phyloP scores from a whole-genome alignment of 2,888 invertebrate species.

The Orthosia incerta region DNA sequence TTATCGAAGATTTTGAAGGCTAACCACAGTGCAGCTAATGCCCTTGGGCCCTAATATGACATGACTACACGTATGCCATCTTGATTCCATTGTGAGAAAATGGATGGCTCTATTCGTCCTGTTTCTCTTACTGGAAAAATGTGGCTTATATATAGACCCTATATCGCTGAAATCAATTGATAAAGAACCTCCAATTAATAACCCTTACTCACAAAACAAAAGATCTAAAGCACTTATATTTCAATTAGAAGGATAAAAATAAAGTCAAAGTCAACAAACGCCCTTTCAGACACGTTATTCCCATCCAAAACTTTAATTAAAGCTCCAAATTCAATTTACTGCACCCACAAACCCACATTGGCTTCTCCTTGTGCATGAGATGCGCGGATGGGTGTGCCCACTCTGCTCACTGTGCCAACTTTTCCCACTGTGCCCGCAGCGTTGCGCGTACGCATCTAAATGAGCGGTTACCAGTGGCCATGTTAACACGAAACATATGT shows the following conservation, averaged over 20 bases:
- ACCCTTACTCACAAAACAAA: not conserved
- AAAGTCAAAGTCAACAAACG: not conserved
- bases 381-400: constrained; percentile 37
- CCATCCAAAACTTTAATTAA: constrained; percentile 7
- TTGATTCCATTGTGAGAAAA: not conserved
- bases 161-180: not conserved
- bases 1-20: not conserved
- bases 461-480: constrained; percentile 37
- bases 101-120: not conserved
- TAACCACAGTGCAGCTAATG: too few relatives aligned
- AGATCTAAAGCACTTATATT: not conserved
- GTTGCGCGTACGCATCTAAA: constrained; percentile 43
- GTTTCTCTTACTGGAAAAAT: not conserved
- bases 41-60: not conserved
- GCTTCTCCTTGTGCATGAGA: constrained; percentile 29
- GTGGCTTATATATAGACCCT: too few relatives aligned
- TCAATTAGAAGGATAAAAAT: not conserved
- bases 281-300: not conserved
- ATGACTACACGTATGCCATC: not conserved
- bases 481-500: constrained; percentile 59
- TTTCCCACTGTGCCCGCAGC: not conserved
- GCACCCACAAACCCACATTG: constrained; percentile 27
- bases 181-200: not conserved
- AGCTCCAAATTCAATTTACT: constrained; percentile 24
- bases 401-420: not conserved